These are phyloP conservation scores for Trigoniulus corallinus DNA, from an alignment of 1,140 invertebrate species.

Conservation along the genomic window DNA sequence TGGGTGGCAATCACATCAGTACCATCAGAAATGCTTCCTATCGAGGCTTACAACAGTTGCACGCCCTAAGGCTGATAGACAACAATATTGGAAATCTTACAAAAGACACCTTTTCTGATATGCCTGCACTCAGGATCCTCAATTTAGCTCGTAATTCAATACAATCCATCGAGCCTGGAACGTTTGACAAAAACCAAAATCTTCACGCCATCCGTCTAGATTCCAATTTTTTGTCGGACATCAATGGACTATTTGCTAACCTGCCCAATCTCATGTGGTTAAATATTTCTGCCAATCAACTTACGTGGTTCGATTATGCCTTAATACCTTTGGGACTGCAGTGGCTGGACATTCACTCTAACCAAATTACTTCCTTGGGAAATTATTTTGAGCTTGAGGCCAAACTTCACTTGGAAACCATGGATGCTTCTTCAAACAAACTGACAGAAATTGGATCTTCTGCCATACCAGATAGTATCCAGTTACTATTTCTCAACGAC, in stretches of 20 bases:
- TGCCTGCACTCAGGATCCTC: slow-evolving; percentile 66
- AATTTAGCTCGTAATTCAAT: slow-evolving; percentile 77
- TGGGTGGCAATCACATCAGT: slow-evolving; percentile 61
- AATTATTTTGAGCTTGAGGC: slow-evolving; percentile 63
- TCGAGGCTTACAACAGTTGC: slow-evolving; percentile 53
- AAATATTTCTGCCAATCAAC: slow-evolving; percentile 77
- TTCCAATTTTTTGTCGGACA: slow-evolving; percentile 64
- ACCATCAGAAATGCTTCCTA: slow-evolving; percentile 60
- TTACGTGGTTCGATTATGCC: slow-evolving; percentile 79
- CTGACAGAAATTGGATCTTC: slow-evolving; percentile 49
- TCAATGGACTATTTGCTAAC: slow-evolving; percentile 65
- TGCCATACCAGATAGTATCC: slow-evolving; percentile 56
- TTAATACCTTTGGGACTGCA: slow-evolving; percentile 61
- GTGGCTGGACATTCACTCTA: slow-evolving; percentile 79
- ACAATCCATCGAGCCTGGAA: slow-evolving; percentile 54
- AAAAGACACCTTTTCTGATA: slow-evolving; percentile 55
- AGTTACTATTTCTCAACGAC: slow-evolving; percentile 61
- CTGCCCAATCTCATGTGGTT: slow-evolving; percentile 67
- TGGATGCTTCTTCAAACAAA: slow-evolving; percentile 69
- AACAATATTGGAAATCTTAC: slow-evolving; percentile 75
- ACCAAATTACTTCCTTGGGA: slow-evolving; percentile 61
- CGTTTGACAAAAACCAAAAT: slow-evolving; percentile 58
- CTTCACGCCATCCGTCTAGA: slow-evolving; percentile 73
- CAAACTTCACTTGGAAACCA: slow-evolving; percentile 49
- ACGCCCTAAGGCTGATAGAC: slow-evolving; percentile 68